Percentiles rank a stretch among this genome's conserved stretches.
phyloP scores from a whole-genome alignment of 2,888 invertebrate genomes.

The Limnephilus marmoratus region DNA sequence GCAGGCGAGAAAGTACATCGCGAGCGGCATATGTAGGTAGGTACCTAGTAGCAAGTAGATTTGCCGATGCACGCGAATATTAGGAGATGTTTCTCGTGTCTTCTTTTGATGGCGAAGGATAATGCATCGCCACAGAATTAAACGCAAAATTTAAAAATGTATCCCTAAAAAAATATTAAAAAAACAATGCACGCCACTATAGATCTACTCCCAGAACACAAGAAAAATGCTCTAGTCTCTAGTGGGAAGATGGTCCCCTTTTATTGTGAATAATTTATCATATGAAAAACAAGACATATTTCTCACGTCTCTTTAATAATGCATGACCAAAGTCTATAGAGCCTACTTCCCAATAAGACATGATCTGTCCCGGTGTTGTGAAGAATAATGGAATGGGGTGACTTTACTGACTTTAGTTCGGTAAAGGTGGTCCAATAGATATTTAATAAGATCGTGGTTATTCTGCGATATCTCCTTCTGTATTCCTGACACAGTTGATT shows the following conservation, averaged over 20 bases:
- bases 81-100: no score
- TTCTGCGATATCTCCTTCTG: neutral
- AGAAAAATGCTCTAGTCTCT: neutral
- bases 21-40: no score
- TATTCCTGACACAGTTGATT: neutral
- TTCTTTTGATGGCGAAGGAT: no score
- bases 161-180: no score
- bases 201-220: neutral
- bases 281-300: neutral
- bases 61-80: no score
- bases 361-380: no score
- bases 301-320: neutral
- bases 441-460: neutral
- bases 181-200: neutral
- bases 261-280: neutral
- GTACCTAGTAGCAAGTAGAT: no score
- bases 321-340: neutral
- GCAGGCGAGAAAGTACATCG: no score
- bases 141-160: no score
- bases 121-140: no score
- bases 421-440: neutral
- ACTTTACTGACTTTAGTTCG: neutral
- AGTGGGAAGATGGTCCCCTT: neutral
- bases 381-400: neutral
- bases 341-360: neutral